These are phyloP conservation scores for Hetaerina americana DNA, from an alignment of 1,140 invertebrate genomes.

Conservation along the genomic window DNA sequence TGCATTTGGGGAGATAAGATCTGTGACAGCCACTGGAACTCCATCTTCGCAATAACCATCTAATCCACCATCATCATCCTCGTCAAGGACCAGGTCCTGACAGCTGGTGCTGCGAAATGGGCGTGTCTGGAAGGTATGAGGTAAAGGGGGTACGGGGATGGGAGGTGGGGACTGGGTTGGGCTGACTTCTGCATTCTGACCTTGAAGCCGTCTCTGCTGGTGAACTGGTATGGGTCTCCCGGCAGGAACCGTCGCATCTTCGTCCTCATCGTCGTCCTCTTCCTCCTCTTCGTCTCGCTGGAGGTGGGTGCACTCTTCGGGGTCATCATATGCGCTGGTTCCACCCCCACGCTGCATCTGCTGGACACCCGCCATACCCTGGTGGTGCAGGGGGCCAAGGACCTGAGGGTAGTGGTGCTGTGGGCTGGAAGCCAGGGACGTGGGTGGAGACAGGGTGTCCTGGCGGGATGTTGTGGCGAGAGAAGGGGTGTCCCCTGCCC, in stretches of 20 bases:
- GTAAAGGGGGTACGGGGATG: conserved; percentile 21
- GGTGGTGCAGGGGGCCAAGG: not conserved
- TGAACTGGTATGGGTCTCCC: conserved; percentile 10
- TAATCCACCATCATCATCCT: not conserved
- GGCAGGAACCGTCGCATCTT: conserved; percentile 4
- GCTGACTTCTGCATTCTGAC: conserved; percentile 12
- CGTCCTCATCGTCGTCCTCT: not conserved
- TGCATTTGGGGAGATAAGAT: not conserved
- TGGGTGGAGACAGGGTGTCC: conserved; percentile 21
- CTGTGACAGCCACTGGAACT: not conserved
- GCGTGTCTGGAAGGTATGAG: conserved; percentile 35
- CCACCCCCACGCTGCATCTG: not conserved
- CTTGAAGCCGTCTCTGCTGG: conserved; percentile 11
- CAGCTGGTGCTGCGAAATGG: conserved; percentile 66
- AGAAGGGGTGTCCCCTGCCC: not conserved
- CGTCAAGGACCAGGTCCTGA: conserved; percentile 20
- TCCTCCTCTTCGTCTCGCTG: conserved; percentile 10
- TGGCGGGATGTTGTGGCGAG: conserved; percentile 2
- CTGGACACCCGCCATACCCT: not conserved
- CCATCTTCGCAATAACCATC: not conserved
- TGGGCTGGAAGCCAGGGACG: conserved; percentile 23
- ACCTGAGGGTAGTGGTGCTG: conserved; percentile 17
- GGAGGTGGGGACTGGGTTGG: conserved; percentile 11
- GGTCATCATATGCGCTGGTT: not conserved
- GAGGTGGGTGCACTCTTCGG: not conserved